phyloP scores from a whole-genome alignment of 2,888 invertebrate species.

The Leucania comma region DNA sequence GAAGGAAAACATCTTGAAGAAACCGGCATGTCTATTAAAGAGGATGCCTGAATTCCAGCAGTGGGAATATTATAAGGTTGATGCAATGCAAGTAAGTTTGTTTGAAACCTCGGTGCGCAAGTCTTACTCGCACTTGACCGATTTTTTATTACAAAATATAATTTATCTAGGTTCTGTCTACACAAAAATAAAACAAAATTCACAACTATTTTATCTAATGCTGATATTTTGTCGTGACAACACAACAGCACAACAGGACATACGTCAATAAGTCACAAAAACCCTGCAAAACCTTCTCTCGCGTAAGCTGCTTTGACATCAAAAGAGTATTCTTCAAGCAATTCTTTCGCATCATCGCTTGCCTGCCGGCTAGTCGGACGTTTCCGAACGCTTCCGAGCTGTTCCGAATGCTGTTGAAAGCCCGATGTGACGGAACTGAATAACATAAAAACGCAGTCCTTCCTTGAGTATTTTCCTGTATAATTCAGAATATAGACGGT shows the following conservation, averaged over 20 bases:
- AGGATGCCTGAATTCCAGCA: no score
- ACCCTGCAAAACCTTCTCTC: conserved; percentile 20
- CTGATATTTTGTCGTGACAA: not conserved
- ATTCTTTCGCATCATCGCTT: conserved; percentile 51
- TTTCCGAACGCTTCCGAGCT: conserved; percentile 29
- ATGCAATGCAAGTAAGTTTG: no score
- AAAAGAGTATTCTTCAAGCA: conserved; percentile 54
- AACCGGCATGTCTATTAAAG: no score
- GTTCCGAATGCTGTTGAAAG: conserved; percentile 22
- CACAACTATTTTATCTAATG: not conserved
- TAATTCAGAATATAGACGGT: not conserved
- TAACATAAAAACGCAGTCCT: not conserved
- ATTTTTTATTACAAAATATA: no score
- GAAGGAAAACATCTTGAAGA: no score
- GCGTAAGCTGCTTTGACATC: conserved; percentile 51
- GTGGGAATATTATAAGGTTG: no score
- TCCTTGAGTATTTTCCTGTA: not conserved
- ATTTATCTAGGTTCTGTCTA: not conserved
- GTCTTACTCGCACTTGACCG: no score
- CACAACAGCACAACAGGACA: conserved; percentile 16
- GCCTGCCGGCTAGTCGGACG: conserved; percentile 16
- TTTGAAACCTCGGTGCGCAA: no score
- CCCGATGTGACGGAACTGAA: conserved; percentile 2
- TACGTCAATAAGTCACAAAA: conserved; percentile 36
- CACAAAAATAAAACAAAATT: not conserved